These are phyloP conservation scores for Helostoma temminkii DNA, from an alignment of 2,797 vertebrate species.

Conservation along the genomic window DNA sequence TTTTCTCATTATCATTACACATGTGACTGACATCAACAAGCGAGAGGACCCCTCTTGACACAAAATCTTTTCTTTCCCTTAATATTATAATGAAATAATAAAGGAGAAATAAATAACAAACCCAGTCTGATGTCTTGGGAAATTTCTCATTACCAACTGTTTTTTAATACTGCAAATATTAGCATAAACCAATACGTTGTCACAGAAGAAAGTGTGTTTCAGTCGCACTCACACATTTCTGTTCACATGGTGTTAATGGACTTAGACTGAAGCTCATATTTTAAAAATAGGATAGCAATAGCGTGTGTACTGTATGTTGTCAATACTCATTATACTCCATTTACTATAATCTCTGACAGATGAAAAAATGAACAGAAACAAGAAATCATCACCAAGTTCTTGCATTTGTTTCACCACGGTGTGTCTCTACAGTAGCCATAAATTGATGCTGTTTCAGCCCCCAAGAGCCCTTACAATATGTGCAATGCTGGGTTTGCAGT, in stretches of 20 bases:
- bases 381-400: slow-evolving; percentile 9
- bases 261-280: neutral
- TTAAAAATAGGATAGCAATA: slow-evolving; percentile 1
- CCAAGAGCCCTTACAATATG: neutral
- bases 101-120: slow-evolving; percentile 45
- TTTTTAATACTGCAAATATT: slow-evolving; percentile 51
- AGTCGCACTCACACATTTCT: slow-evolving; percentile 3
- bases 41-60: slow-evolving; percentile 29
- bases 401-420: slow-evolving; percentile 1
- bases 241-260: slow-evolving; percentile 3
- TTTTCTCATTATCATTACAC: slow-evolving; percentile 12
- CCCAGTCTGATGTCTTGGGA: slow-evolving; percentile 38
- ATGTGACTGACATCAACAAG: slow-evolving; percentile 29
- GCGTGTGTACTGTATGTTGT: slow-evolving; percentile 5
- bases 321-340: slow-evolving; percentile 15
- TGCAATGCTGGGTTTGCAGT: neutral
- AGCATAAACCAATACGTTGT: slow-evolving; percentile 48
- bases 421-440: slow-evolving; percentile 16
- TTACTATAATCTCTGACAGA: slow-evolving; percentile 27
- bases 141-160: slow-evolving; percentile 51
- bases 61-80: slow-evolving; percentile 7
- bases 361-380: slow-evolving; percentile 16
- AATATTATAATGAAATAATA: slow-evolving; percentile 34
- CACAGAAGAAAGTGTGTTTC: slow-evolving; percentile 32
- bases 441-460: slow-evolving; percentile 7